phyloP scores from a whole-genome alignment of 2,888 invertebrate species.

The Ophraella communa region DNA sequence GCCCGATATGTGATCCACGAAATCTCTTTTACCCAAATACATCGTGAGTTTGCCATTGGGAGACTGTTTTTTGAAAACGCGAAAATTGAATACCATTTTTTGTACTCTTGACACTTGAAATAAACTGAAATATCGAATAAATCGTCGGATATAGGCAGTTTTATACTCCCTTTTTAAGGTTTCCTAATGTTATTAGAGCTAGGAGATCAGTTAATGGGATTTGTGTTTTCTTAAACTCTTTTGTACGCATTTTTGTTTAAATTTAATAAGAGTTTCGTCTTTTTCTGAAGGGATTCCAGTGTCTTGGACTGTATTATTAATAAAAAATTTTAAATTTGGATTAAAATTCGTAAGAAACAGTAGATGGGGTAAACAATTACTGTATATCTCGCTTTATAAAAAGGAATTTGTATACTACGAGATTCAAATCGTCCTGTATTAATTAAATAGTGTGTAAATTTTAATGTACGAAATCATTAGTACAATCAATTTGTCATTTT shows the following conservation, averaged over 20 bases:
- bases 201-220: slow-evolving; percentile 31
- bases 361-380: too few relatives aligned
- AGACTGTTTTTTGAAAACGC: slow-evolving; percentile 89
- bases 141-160: slow-evolving; percentile 9
- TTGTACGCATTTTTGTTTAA: too few relatives aligned
- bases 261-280: not conserved
- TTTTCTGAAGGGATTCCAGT: too few relatives aligned
- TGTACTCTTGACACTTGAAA: not conserved
- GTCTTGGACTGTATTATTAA: too few relatives aligned
- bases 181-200: slow-evolving; percentile 41
- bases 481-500: too few relatives aligned
- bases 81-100: slow-evolving; percentile 87
- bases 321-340: too few relatives aligned
- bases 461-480: too few relatives aligned
- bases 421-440: too few relatives aligned
- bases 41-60: slow-evolving; percentile 87
- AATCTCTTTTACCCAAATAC: slow-evolving; percentile 87
- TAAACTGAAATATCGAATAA: not conserved
- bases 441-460: too few relatives aligned
- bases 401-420: too few relatives aligned
- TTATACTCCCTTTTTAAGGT: slow-evolving; percentile 38
- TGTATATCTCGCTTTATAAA: too few relatives aligned
- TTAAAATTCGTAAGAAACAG: too few relatives aligned
- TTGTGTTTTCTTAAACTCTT: not conserved
- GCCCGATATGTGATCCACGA: slow-evolving; percentile 84